phyloP scores from a whole-genome alignment of 2,113 vertebrate species.

The Oryzias curvinotus region DNA sequence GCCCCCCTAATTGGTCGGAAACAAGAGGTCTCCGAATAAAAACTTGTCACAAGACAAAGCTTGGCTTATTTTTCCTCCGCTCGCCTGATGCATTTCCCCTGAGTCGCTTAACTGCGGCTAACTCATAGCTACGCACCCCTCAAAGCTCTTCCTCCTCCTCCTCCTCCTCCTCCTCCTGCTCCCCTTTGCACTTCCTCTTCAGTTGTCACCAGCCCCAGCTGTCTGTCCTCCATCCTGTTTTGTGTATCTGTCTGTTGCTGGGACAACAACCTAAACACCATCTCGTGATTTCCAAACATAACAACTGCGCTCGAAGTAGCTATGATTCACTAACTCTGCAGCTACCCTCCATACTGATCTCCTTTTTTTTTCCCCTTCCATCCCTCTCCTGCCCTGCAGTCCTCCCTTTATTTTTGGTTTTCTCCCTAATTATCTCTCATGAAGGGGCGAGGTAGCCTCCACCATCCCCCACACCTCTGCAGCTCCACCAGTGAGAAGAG shows the following conservation, averaged over 20 bases:
- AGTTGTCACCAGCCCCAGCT: slow-evolving; percentile 55
- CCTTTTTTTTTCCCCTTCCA: not conserved
- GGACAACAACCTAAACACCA: slow-evolving; percentile 63
- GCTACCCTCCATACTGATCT: slow-evolving; percentile 35
- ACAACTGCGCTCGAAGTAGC: slow-evolving; percentile 40
- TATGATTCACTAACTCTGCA: slow-evolving; percentile 29
- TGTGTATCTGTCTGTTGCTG: slow-evolving; percentile 64
- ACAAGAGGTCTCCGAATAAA: slow-evolving; percentile 68
- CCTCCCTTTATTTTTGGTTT: slow-evolving; percentile 44
- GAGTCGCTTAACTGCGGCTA: slow-evolving; percentile 46
- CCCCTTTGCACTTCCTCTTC: slow-evolving; percentile 41
- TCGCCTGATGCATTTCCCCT: slow-evolving; percentile 24
- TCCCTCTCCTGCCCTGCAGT: slow-evolving; percentile 22
- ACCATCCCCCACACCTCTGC: slow-evolving; percentile 63
- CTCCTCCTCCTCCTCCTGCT: slow-evolving; percentile 42
- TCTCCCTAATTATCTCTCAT: slow-evolving; percentile 69
- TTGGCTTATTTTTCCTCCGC: slow-evolving; percentile 49
- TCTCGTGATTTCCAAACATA: slow-evolving; percentile 66
- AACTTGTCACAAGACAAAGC: slow-evolving; percentile 58
- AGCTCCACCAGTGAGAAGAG: slow-evolving; percentile 49
- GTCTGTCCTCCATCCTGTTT: slow-evolving; percentile 48
- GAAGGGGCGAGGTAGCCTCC: slow-evolving; percentile 54
- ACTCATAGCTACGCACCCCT: slow-evolving; percentile 23
- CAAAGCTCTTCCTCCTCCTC: slow-evolving; percentile 28
- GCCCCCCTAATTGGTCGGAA: slow-evolving; percentile 67